A percentile compares a stretch with the other conserved stretches of the same genome.
phyloP scores from a whole-genome alignment of 2,888 invertebrate genomes.

The Conistra vaccinii region DNA sequence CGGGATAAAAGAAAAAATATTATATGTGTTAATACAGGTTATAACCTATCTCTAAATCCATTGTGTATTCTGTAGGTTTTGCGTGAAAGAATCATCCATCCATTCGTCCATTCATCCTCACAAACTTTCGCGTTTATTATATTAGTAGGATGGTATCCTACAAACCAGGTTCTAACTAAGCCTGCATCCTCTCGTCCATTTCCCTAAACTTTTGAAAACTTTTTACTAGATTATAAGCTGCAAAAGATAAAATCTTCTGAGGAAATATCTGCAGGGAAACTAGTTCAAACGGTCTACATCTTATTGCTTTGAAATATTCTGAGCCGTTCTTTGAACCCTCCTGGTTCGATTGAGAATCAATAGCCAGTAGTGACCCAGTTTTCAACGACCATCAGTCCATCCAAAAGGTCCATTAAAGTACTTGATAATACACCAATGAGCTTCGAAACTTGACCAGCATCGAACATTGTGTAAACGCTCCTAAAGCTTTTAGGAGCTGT shows the following conservation, averaged over 20 bases:
- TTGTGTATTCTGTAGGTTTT: no score
- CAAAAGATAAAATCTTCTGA: background rate
- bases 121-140: no score
- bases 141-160: background rate
- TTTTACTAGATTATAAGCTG: background rate
- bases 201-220: background rate
- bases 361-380: slow-evolving; percentile 53
- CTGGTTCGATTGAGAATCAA: slow-evolving; percentile 48
- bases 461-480: slow-evolving; percentile 37
- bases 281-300: slow-evolving; percentile 4
- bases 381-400: slow-evolving; percentile 44
- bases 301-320: slow-evolving; percentile 45
- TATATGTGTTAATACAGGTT: no score
- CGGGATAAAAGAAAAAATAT: no score
- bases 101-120: no score
- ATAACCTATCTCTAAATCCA: no score
- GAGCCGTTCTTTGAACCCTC: slow-evolving; percentile 50
- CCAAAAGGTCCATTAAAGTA: slow-evolving; percentile 52
- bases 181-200: background rate
- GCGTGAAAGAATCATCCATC: no score
- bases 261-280: slow-evolving; percentile 5
- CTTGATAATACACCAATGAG: slow-evolving; percentile 44
- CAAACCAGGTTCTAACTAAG: background rate
- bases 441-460: slow-evolving; percentile 30
- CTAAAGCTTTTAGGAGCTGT: background rate